Conservation (phyloP, 2,113 vertebrate genomes). For the Cephalopholis sonnerati region DNA sequence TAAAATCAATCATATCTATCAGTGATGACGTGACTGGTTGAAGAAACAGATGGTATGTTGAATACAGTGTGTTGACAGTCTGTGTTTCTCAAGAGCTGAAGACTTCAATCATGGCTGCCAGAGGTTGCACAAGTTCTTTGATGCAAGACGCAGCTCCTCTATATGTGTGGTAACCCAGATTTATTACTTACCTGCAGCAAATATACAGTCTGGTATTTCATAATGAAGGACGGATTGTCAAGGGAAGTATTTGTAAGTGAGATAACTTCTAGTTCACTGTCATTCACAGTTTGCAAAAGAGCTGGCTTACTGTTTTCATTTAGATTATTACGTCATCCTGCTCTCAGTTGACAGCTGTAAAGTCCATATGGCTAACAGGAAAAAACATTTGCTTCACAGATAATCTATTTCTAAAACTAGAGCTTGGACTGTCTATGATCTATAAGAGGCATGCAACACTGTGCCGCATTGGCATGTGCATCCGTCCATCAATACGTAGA, state of each 20-base stretch:
- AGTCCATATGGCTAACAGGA: conserved; percentile 27
- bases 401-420: conserved; percentile 12
- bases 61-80: background rate
- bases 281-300: conserved; percentile 26
- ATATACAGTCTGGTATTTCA: conserved; percentile 22
- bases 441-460: conserved; percentile 30
- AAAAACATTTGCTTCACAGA: conserved; percentile 10
- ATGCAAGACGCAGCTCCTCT: background rate
- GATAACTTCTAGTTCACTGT: background rate
- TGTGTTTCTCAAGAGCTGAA: background rate
- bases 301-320: conserved; percentile 6
- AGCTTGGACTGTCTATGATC: conserved; percentile 18
- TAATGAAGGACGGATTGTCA: conserved; percentile 6
- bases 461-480: conserved; percentile 53
- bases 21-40: background rate
- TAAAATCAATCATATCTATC: background rate
- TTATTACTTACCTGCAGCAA: conserved; percentile 44
- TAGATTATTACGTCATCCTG: background rate
- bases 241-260: conserved; percentile 24
- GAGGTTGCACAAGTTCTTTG: background rate
- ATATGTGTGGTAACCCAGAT: conserved; percentile 1
- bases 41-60: conserved; percentile 16
- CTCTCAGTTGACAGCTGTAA: conserved; percentile 7
- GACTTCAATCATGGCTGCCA: conserved; percentile 3
- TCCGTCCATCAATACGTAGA: conserved; percentile 1